Base-by-base conservation (phyloP, 2,113 vertebrate species). In the Paratilapia polleni region DNA sequence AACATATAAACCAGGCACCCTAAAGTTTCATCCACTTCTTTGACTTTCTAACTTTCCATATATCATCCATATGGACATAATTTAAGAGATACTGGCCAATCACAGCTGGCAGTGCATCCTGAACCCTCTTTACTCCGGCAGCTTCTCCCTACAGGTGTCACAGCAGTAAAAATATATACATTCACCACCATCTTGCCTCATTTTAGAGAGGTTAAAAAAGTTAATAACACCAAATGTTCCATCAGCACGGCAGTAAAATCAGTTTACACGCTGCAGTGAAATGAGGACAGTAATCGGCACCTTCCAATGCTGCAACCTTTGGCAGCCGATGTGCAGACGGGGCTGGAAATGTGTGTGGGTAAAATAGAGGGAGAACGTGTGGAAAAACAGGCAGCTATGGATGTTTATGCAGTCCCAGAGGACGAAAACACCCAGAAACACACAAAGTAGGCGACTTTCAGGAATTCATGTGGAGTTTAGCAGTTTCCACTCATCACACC, bases 151-250 rank as follows among this genome's bases (percentile, higher is more conserved):
- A 4, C 86, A 17, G 66, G 43, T 52, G 64, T 76, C 49, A 2
- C n/a, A n/a, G 60, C 75, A 34, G 59, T 4, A 52, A 52, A 78
- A 59, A 52, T 22, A n/a, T 43, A 20, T 19, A 38, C 41, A n/a
- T 28, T 58, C 63, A 47, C 24, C 22, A 6, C 12, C 76, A 24
- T 12, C 63, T 24, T 9, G 41, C 36, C 62, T 87, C 78, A 41
- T 80, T 84, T 89, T 66, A 77, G 80, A 83, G 24, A 49, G 66
- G 81, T 84, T 88, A 80, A 92, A 81, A 88, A 86, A 89, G 83
- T 82, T 84, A 89, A 89, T 75, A 87, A 89, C 56, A 20, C 26
- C 86, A 86, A 89, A 90, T 83, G 78, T 82, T 78, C 78, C 70
- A 57, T 78, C 47, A 26, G 28, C n/a, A 6, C 41, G 0, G 80